Base-by-base conservation (phyloP, 2,797 vertebrate genomes). In the Merluccius polli region DNA sequence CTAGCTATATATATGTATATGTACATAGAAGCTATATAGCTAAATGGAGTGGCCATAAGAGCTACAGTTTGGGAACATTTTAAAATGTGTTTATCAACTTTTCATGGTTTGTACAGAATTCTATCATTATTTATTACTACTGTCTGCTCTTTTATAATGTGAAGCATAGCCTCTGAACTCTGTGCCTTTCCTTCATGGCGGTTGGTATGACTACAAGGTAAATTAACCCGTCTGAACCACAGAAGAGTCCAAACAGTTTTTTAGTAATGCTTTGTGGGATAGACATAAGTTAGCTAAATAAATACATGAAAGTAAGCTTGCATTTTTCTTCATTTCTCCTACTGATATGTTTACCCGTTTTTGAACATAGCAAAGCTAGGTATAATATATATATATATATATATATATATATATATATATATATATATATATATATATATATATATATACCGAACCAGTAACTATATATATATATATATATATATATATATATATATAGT, bases 41-140 rank as follows among this genome's bases (percentile, higher is more conserved):
- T 29, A 15, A 71, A 38, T 27, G 36, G 41, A 44, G 16, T 27
- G 1, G 9, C 11, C 27, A 27, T 48, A 48, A 21, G 11, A 44
- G 8, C 0, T 48, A 72, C n/a, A 67, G 59, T 70, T n/a, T 15
- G 75, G 71, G 74, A 79, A 48, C 78, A 78, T 77, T 79, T 83
- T 80, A 75, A 71, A 59, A 77, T 72, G 27, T 79, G 71, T 80
- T 74, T 77, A 24, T 77, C 33, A 70, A 38, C 35, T 71, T 71
- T 27, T 72, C 21, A 72, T 29, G 29, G n/a, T 41, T 30, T 36
- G 71, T 48, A 44, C 36, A 72, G 15, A 27, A 72, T 59, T 59
- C 36, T 72, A 72, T 48, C 30, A 72, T 72, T 48, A 21, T 72
- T 72, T 72, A 30, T 72, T 44, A 30, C 38, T 27, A 10, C 36